Conservation (phyloP, 1,140 invertebrate genomes). For the Brachionus plicatilis region DNA sequence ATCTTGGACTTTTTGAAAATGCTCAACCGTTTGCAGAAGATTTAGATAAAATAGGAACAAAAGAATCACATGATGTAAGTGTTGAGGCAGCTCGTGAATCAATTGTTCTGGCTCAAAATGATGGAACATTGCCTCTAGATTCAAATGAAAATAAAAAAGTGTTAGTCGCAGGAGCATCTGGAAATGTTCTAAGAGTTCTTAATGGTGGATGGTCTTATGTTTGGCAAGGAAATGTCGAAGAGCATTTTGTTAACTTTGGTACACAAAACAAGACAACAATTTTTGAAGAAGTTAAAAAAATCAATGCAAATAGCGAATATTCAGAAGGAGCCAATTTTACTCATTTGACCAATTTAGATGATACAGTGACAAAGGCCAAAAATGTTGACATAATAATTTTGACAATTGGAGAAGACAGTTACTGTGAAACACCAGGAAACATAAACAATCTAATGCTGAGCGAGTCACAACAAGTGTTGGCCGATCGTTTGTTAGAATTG, state of each 20-base stretch:
- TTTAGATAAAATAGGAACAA: background rate
- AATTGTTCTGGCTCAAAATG: conserved; percentile 5
- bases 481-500: background rate
- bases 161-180: background rate
- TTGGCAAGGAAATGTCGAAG: conserved; percentile 22
- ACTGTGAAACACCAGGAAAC: background rate
- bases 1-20: conserved; percentile 7
- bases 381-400: background rate
- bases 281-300: background rate
- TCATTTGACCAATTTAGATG: background rate
- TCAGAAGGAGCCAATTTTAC: background rate
- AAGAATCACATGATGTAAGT: background rate
- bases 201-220: conserved; percentile 30
- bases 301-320: background rate
- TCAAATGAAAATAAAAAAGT: background rate
- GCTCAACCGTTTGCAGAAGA: background rate
- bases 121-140: background rate
- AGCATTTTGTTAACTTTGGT: background rate
- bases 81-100: background rate
- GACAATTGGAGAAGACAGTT: background rate
- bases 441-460: background rate
- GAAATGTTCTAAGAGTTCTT: background rate
- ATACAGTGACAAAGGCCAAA: background rate
- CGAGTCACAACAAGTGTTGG: background rate
- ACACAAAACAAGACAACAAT: background rate